Percentiles rank a stretch among this genome's conserved stretches.
Evolutionary conservation across 2,797 vertebrate genomes (phyloP).

Genomic region (Amblyopsis hoosieri): DNA sequence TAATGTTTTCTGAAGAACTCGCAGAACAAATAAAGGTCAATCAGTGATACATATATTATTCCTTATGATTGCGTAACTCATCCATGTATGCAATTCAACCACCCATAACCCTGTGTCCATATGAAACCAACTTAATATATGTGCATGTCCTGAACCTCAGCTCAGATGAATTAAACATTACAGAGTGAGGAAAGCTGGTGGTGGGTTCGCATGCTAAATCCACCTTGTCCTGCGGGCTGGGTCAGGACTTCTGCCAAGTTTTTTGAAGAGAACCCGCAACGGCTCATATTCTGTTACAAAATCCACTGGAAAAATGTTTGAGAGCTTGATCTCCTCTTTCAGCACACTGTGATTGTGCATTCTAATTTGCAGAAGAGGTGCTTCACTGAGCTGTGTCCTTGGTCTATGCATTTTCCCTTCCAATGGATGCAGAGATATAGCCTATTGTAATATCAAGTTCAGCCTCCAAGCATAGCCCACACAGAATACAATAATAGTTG

Average conservation of each 20-base stretch:
- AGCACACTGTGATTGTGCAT: slow-evolving; percentile 71
- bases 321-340: slow-evolving; percentile 63
- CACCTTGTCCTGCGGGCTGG: slow-evolving; percentile 60
- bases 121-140: slow-evolving; percentile 38
- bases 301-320: slow-evolving; percentile 70
- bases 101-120: slow-evolving; percentile 1
- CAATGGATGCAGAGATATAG: not conserved
- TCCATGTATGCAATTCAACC: not conserved
- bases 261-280: slow-evolving; percentile 50
- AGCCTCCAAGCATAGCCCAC: too few relatives aligned
- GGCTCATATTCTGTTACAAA: slow-evolving; percentile 69
- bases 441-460: too few relatives aligned
- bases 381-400: slow-evolving; percentile 21
- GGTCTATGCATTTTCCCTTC: not conserved
- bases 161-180: slow-evolving; percentile 70
- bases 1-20: slow-evolving; percentile 46
- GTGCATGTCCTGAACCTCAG: slow-evolving; percentile 30
- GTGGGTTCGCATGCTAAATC: slow-evolving; percentile 59
- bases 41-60: slow-evolving; percentile 45
- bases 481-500: too few relatives aligned
- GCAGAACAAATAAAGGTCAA: slow-evolving; percentile 64
- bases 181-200: slow-evolving; percentile 48
- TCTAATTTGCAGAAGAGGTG: slow-evolving; percentile 63
- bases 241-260: slow-evolving; percentile 57
- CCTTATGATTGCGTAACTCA: slow-evolving; percentile 24